These are phyloP conservation scores for Hermodice carunculata DNA, from an alignment of 2,888 invertebrate species.

Conservation along the genomic window DNA sequence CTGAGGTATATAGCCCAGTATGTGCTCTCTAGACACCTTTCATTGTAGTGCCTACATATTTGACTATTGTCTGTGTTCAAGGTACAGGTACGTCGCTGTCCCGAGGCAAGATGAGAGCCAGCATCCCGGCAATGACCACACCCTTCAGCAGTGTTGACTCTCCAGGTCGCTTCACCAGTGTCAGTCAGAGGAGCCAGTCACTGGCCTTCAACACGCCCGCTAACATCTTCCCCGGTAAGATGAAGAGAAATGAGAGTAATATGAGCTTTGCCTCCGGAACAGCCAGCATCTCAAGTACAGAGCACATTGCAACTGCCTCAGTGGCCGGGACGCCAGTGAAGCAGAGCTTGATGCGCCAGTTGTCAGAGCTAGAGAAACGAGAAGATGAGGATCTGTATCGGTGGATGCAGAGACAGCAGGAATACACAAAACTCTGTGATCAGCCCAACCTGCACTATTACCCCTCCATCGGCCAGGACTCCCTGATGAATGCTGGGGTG, in stretches of 20 bases:
- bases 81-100: too few relatives aligned
- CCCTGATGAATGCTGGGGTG: conserved; percentile 59
- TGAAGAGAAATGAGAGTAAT: conserved; percentile 60
- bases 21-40: too few relatives aligned
- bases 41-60: too few relatives aligned
- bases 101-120: too few relatives aligned
- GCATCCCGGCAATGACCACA: not conserved
- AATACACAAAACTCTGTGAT: conserved; percentile 26
- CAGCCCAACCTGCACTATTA: conserved; percentile 36
- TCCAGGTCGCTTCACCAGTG: conserved; percentile 8
- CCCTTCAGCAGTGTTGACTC: conserved; percentile 20
- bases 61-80: too few relatives aligned
- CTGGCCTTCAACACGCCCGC: conserved; percentile 1
- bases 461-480: conserved; percentile 58
- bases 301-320: conserved; percentile 35
- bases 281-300: conserved; percentile 51
- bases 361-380: conserved; percentile 48
- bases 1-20: too few relatives aligned
- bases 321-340: conserved; percentile 46
- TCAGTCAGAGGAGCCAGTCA: conserved; percentile 7
- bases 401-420: conserved; percentile 95
- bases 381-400: conserved; percentile 85
- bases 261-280: conserved; percentile 65
- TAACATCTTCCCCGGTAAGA: too few relatives aligned
- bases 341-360: conserved; percentile 38